Evolutionary conservation across 2,797 vertebrate genomes (phyloP), one percentile per base, ranked within the genome.

Genomic region (Neoniphon sammara): DNA sequence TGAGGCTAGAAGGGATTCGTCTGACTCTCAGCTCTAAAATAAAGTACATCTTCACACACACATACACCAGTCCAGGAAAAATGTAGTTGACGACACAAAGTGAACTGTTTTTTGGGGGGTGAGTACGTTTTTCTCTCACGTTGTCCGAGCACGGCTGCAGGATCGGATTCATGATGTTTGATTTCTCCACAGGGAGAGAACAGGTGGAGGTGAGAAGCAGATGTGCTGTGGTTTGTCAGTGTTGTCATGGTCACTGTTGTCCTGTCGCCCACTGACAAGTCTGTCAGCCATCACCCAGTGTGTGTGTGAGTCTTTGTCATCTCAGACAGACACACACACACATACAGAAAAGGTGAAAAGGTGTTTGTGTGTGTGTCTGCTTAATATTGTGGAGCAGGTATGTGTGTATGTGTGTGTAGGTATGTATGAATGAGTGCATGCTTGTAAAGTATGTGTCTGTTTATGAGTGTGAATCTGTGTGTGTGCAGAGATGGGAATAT

Each of bases 241-340:
- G 80, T 84, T 75, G 82, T 88, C 82, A 86, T 83, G 81, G 79
- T 63, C 82, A 88, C 83, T 23, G 10, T 67, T 58, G 3, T 56
- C 2, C 10, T 67, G 49, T 63, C 66, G 21, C n/a, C 44, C 53
- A 9, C 62, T 9, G 9, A 73, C 3, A 61, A 53, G 39, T 66
- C 21, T 11, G 2, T 34, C 3, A 42, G 14, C 7, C 56, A 15
- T 69, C 9, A 10, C 5, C 21, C 47, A 18, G n/a, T 44, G 2
- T 18, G 8, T 36, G 27, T 20, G 31, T 69, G 20, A 20, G 11
- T 36, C 10, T 59, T 15, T 46, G 14, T 18, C 17, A 18, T 17
- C 4, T 4, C 4, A 46, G 44, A 17, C 14, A 39, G 7, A 39
- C 36, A 39, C 36, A 39, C 36, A 39, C 7, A 39, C 36, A 39